These are phyloP conservation scores for Pseudomyrmex gracilis DNA, from an alignment of 1,140 invertebrate genomes.

Conservation along the genomic window DNA sequence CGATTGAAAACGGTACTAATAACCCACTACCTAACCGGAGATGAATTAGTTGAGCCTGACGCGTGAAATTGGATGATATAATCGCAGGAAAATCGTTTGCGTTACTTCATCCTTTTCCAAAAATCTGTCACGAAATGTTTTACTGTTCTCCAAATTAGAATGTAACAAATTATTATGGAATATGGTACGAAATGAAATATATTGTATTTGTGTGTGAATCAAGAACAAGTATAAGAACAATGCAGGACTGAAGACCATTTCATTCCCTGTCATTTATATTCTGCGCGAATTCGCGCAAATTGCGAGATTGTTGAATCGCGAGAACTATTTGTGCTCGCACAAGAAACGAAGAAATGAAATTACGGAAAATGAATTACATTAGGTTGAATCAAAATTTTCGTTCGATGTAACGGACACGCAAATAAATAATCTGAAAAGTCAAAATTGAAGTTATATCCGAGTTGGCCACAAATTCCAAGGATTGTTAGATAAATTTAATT, in stretches of 20 bases:
- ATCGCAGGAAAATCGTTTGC: not conserved
- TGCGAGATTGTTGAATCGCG: not conserved
- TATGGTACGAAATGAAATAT: not conserved
- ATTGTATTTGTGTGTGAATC: not conserved
- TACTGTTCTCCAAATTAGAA: not conserved
- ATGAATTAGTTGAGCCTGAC: not conserved
- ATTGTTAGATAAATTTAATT: slow-evolving; percentile 61
- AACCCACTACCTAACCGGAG: slow-evolving; percentile 36
- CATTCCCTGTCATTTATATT: slow-evolving; percentile 18
- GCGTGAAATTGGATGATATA: not conserved
- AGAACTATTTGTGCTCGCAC: slow-evolving; percentile 35
- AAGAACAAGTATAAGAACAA: not conserved
- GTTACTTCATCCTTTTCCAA: not conserved
- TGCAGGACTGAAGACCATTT: not conserved
- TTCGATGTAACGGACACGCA: slow-evolving; percentile 13
- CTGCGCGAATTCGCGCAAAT: not conserved
- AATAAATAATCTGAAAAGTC: slow-evolving; percentile 31
- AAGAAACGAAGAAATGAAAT: not conserved
- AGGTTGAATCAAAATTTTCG: not conserved
- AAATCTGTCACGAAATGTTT: not conserved
- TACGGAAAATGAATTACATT: slow-evolving; percentile 4
- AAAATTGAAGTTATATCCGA: slow-evolving; percentile 31
- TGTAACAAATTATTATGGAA: slow-evolving; percentile 2
- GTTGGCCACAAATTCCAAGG: slow-evolving; percentile 3
- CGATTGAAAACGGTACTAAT: not conserved